Percentiles rank a stretch among this genome's conserved stretches.
Conservation (phyloP, 1,140 invertebrate genomes). For the Drosophila sp. region DNA sequence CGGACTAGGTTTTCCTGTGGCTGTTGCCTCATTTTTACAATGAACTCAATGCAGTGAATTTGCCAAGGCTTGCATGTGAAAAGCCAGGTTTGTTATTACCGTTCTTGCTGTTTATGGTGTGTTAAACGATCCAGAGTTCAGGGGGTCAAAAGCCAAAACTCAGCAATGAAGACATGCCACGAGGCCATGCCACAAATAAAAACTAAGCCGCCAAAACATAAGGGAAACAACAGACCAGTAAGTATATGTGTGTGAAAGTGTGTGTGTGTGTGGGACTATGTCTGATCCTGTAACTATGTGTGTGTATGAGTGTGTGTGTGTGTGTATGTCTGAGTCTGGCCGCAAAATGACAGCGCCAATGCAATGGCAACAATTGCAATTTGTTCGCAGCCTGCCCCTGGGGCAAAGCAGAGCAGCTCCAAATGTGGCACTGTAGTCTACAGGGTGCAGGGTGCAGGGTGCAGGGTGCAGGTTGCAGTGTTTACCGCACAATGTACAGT, state of each 20-base stretch:
- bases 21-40: constrained; percentile 20
- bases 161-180: constrained; percentile 52
- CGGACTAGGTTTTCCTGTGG: constrained; percentile 66
- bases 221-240: constrained; percentile 2
- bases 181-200: constrained; percentile 41
- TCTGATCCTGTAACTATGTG: background rate
- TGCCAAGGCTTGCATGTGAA: constrained; percentile 21
- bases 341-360: constrained; percentile 76
- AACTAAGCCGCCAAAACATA: constrained; percentile 27
- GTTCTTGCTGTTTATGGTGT: constrained; percentile 67
- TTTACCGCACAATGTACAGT: no score
- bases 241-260: background rate
- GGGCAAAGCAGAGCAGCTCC: constrained; percentile 38
- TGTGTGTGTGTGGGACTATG: constrained; percentile 1
- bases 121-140: constrained; percentile 68
- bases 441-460: constrained; percentile 28
- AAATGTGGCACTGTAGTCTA: constrained; percentile 3
- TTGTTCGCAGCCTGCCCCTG: constrained; percentile 80
- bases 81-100: constrained; percentile 26
- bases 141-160: constrained; percentile 53
- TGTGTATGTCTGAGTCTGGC: constrained; percentile 33
- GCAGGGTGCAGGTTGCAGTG: background rate
- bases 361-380: constrained; percentile 84
- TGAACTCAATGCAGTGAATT: background rate
- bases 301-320: constrained; percentile 9